phyloP scores from a whole-genome alignment of 2,797 vertebrate species.

The Gymnoscopelus braueri region DNA sequence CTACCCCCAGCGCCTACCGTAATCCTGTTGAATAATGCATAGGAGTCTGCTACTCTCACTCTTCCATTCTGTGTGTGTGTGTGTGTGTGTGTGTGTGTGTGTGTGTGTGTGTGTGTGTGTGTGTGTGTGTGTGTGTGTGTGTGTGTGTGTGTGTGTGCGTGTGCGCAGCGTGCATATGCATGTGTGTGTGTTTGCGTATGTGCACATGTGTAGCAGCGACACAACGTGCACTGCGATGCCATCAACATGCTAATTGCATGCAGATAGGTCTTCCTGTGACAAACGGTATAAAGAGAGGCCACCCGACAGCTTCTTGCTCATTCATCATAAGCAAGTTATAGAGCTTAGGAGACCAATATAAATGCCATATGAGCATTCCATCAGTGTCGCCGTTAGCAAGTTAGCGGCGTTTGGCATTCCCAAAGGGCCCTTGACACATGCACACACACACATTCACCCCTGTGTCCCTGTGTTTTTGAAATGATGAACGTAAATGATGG shows the following conservation, averaged over 20 bases:
- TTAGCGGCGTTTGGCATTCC: conserved; percentile 52
- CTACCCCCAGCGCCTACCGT: conserved; percentile 52
- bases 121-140: not conserved
- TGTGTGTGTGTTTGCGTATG: not conserved
- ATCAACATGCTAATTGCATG: conserved; percentile 74
- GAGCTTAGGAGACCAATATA: conserved; percentile 66
- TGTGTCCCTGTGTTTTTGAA: conserved; percentile 5
- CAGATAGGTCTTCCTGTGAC: conserved; percentile 48
- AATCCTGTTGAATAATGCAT: conserved; percentile 77
- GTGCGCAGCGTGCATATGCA: too few species aligned
- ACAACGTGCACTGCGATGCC: conserved; percentile 35
- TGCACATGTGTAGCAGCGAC: conserved; percentile 13
- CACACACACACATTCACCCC: conserved; percentile 10
- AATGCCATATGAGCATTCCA: conserved; percentile 52
- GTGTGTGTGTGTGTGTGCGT: conserved; percentile 2
- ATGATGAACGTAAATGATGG: conserved; percentile 28
- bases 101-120: not conserved
- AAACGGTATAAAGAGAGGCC: conserved; percentile 45
- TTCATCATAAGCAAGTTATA: conserved; percentile 69
- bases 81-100: not conserved
- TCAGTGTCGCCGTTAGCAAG: conserved; percentile 53
- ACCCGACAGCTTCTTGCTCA: conserved; percentile 43
- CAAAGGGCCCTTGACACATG: conserved; percentile 31
- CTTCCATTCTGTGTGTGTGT: conserved; percentile 30
- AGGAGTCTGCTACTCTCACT: conserved; percentile 36